Evolutionary conservation across 2,888 invertebrate species (phyloP), one percentile per base, ranked within the genome.

Genomic region (Erebia palarica): DNA sequence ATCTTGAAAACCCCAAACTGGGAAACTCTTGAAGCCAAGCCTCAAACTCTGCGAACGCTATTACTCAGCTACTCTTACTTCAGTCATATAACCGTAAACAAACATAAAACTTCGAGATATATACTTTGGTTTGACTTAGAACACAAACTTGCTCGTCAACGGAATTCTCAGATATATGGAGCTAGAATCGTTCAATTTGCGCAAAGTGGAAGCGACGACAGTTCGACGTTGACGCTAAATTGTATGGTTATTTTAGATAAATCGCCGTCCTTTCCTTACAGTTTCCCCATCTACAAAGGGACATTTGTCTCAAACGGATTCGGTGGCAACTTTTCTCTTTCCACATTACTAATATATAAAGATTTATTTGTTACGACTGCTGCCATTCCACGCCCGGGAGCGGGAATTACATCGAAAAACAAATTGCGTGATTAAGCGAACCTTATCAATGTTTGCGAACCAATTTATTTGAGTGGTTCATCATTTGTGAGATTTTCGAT

Each of bases 221-320:
- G 84, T 91, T 92, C 89, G 89, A 91, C 88, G 79, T 86, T 85
- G 85, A 81, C 81, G 86, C 85, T 85, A 89, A 89, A 90, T 89
- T 90, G 89, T 89, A 89, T 88, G 88, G 89, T 89, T 91, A 89
- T 92, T 91, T 90, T 85, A 90, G 89, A 92, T 90, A 91, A 91
- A 93, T 92, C 85, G 87, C 83, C 85, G 84, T 86, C 86, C 86
- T 87, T 87, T 83, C 85, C 84, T 83, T 83, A 84, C 84, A 86
- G 84, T 89, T 88, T 85, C 82, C 87, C 86, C 89, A 88, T 91
- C 88, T 86, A 85, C 84, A 87, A 89, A 87, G 82, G 84, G 82
- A 85, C 87, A 90, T 92, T 92, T 91, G 88, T 91, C 90, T 88
- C 84, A 82, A 86, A 85, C 81, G 84, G 82, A 86, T 89, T 84